Conservation (phyloP, 2,113 vertebrate species). For the Cottus gobio region DNA sequence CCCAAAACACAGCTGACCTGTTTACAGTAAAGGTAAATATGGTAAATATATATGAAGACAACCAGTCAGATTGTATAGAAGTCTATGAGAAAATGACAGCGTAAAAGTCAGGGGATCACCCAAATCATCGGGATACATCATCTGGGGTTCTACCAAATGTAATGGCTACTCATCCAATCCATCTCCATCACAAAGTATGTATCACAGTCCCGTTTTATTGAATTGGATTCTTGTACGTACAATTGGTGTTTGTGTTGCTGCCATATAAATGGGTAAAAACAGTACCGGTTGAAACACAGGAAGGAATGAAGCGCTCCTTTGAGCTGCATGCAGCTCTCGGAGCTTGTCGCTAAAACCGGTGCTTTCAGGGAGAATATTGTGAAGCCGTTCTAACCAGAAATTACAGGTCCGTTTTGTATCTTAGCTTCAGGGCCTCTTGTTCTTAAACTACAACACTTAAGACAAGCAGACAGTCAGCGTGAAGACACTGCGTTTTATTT, state of each 20-base stretch:
- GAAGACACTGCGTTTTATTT: slow-evolving; percentile 10
- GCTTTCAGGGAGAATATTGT: background rate
- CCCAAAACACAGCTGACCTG: background rate
- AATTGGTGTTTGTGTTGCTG: background rate
- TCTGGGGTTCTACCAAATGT: background rate
- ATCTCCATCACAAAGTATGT: background rate
- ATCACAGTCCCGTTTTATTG: background rate
- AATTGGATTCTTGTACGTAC: background rate
- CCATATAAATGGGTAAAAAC: background rate
- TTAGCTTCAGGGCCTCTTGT: slow-evolving; percentile 5
- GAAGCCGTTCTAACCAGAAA: slow-evolving; percentile 11
- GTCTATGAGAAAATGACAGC: too few species aligned
- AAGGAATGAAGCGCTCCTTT: background rate
- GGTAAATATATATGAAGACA: background rate
- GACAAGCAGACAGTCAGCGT: background rate
- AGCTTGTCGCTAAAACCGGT: background rate
- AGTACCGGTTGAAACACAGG: background rate
- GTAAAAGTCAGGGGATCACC: too few species aligned
- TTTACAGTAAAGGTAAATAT: background rate
- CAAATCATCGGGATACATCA: background rate
- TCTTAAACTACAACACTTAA: slow-evolving; percentile 8
- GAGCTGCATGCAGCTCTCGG: background rate
- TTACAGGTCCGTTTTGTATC: slow-evolving; percentile 6
- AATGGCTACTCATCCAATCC: background rate
- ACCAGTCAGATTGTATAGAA: too few species aligned